Evolutionary conservation across 2,888 invertebrate genomes (phyloP), one percentile per base, ranked within the genome.

Genomic region (Drosophila tanythrix): DNA sequence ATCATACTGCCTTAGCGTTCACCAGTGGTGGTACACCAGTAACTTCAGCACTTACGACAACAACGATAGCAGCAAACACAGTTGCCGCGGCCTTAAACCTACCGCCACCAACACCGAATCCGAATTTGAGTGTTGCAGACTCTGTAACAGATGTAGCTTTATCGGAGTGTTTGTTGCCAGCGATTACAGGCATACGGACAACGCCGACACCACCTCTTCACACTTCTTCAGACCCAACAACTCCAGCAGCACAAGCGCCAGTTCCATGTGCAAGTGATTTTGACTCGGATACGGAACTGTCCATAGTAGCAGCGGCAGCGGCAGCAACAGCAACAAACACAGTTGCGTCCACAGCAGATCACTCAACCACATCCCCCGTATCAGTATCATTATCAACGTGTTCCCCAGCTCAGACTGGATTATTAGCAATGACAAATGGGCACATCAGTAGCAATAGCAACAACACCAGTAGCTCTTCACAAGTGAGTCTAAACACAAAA

Each of bases 211-310:
- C 78, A 61, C 56, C 75, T 40, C 57, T 53, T 29, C 52, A 63
- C 25, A 52, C 29, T n/a, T 46, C 56, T 31, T 43, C 55, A 50
- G 59, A 51, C 3, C 11, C 67, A 57, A 66, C 56, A 70, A 64
- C 51, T 33, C 2, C 59, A 38, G n/a, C 53, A 43, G 25, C 40
- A 25, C 29, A 33, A 64, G 21, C 53, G 10, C 27, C 58, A 33
- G 48, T 57, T 33, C 87, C 88, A 36, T 81, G 88, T 43, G 83
- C 89, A 56, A 92, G 91, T 78, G 92, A 92, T 82, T 93, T 92
- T 63, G 92, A 92, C 70, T 93, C 93, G 4, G 92, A 92, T 55
- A 92, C 93, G 8, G 92, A 92, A 70, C 82, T 92, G 10, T 92
- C 93, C 15, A 91, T 92, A 65, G 92, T 92, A 29, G 87, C 91